Conservation (phyloP, 2,113 vertebrate species). For the Hydrochoerus hydrochaeris region DNA sequence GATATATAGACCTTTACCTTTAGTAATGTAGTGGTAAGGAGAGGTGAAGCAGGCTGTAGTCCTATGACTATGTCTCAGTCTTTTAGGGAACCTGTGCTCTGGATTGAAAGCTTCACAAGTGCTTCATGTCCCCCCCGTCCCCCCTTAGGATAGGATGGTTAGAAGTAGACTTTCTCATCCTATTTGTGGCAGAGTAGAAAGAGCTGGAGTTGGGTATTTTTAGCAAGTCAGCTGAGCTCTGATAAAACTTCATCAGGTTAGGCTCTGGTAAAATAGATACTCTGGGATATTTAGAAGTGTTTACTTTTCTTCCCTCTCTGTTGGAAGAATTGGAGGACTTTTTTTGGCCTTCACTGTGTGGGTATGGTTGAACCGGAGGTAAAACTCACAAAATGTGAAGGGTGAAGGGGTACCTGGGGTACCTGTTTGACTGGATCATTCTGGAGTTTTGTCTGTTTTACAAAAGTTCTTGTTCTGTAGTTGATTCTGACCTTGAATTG, state of each 20-base stretch:
- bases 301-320: neutral
- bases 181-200: neutral
- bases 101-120: neutral
- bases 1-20: neutral
- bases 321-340: neutral
- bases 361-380: neutral
- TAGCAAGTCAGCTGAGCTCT: neutral
- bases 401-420: neutral
- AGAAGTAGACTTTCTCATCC: neutral
- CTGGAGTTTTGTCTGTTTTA: neutral
- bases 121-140: neutral
- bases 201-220: neutral
- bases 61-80: neutral
- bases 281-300: neutral
- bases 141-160: neutral
- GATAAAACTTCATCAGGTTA: neutral
- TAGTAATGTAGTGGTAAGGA: neutral
- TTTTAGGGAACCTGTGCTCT: neutral
- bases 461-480: neutral
- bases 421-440: neutral
- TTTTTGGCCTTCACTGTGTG: slow-evolving; percentile 3
- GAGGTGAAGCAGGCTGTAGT: neutral
- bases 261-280: neutral
- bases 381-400: neutral
- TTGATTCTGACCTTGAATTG: neutral